These are phyloP conservation scores for Otolemur garnettii DNA, from an alignment of 2,113 vertebrate genomes.

Conservation along the genomic window DNA sequence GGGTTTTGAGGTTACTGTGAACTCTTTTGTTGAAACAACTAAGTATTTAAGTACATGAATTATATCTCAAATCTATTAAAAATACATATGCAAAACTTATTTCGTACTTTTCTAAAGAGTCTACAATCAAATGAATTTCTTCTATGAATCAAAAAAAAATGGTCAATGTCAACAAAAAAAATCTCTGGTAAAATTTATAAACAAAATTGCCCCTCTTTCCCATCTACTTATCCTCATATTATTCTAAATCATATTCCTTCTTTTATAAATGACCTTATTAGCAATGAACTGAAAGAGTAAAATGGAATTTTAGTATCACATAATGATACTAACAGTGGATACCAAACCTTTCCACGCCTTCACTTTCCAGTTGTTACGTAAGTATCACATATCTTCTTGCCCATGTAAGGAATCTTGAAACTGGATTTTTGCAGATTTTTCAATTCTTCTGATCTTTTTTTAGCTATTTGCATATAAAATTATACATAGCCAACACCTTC, in stretches of 20 bases:
- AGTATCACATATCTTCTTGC: neutral
- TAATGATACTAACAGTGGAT: neutral
- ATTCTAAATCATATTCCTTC: constrained; percentile 8
- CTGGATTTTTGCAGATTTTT: neutral
- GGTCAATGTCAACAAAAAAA: neutral
- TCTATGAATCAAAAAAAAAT: constrained; percentile 34
- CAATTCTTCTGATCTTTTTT: constrained; percentile 7
- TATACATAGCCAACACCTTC: neutral
- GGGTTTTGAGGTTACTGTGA: too few species aligned
- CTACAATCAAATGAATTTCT: neutral
- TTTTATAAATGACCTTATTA: constrained; percentile 43
- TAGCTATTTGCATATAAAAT: constrained; percentile 13
- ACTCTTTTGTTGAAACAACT: neutral
- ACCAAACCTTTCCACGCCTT: neutral
- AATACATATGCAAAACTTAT: neutral
- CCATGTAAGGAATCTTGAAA: neutral
- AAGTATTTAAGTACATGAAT: neutral
- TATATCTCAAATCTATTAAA: constrained; percentile 37
- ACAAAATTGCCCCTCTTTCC: neutral
- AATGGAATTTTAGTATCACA: neutral
- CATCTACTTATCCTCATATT: neutral
- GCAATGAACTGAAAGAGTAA: constrained; percentile 15
- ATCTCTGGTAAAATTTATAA: neutral
- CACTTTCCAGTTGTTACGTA: neutral
- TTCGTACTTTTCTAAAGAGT: neutral